These are phyloP conservation scores for Eurosta solidaginis DNA, from an alignment of 1,140 invertebrate genomes.

Conservation along the genomic window DNA sequence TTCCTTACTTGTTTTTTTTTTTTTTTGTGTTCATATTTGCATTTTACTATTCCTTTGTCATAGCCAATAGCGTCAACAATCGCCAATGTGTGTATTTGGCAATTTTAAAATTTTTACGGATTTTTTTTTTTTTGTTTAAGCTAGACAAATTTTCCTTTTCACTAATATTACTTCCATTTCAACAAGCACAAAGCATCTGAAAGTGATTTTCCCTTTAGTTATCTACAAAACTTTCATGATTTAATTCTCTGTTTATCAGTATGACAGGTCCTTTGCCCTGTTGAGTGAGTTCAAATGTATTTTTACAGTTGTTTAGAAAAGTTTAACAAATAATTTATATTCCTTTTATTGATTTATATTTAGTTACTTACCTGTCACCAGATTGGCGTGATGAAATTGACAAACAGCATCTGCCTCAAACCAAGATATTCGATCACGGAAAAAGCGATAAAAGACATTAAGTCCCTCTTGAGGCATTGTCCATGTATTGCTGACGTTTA, in stretches of 20 bases:
- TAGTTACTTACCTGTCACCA: conserved; percentile 70
- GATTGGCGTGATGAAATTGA: conserved; percentile 76
- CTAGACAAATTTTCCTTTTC: not conserved
- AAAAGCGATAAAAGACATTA: conserved; percentile 78
- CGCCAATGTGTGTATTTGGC: conserved; percentile 23
- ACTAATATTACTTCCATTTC: not conserved
- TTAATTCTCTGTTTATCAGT: not conserved
- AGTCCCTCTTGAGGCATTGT: conserved; percentile 74
- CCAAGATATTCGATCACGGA: conserved; percentile 77
- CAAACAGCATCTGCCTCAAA: conserved; percentile 78
- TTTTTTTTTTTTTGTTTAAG: not conserved
- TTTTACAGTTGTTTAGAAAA: not conserved
- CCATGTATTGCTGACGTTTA: conserved; percentile 78
- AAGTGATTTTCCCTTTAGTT: not conserved
- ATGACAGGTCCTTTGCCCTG: not conserved
- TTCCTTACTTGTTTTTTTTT: not conserved
- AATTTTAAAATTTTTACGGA: not conserved
- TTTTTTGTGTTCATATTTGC: conserved; percentile 13
- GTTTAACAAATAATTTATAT: too few relatives aligned
- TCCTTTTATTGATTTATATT: too few relatives aligned
- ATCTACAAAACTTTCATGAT: not conserved
- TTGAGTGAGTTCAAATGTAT: not conserved
- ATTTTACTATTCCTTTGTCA: conserved; percentile 25
- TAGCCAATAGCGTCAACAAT: not conserved
- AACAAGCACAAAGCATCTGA: not conserved